A percentile compares a stretch with the other conserved stretches of the same genome.
Conservation (phyloP, 2,888 invertebrate genomes). For the Salticus scenicus region DNA sequence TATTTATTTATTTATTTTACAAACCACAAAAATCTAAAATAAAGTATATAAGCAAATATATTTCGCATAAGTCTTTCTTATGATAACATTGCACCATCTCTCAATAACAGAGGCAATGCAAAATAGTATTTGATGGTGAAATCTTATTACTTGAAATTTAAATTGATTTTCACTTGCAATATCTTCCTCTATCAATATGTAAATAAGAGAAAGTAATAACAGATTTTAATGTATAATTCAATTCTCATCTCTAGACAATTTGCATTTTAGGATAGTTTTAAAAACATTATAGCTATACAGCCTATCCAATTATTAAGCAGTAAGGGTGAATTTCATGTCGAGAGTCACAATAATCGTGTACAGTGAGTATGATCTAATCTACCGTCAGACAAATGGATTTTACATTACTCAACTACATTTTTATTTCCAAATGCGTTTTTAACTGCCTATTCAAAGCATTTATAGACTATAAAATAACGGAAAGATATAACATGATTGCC, state of each 20-base stretch:
- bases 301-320: neutral
- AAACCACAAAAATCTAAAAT: too few species aligned
- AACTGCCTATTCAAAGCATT: neutral
- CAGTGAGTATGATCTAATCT: neutral
- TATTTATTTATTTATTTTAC: too few species aligned
- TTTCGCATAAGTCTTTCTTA: too few species aligned
- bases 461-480: neutral
- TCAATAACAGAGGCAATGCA: too few species aligned
- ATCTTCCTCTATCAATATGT: too few species aligned
- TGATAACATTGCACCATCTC: too few species aligned
- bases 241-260: neutral
- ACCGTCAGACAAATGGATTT: neutral
- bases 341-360: neutral
- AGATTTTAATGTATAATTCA: too few species aligned
- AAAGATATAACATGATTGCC: neutral
- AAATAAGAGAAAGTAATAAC: too few species aligned
- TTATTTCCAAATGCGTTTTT: neutral
- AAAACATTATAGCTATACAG: neutral
- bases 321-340: neutral
- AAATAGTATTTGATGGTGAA: too few species aligned
- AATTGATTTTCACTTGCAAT: too few species aligned
- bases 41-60: too few species aligned
- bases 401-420: neutral
- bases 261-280: neutral
- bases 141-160: too few species aligned